Conservation (phyloP, 2,113 vertebrate genomes). For the Leucosticte australis region DNA sequence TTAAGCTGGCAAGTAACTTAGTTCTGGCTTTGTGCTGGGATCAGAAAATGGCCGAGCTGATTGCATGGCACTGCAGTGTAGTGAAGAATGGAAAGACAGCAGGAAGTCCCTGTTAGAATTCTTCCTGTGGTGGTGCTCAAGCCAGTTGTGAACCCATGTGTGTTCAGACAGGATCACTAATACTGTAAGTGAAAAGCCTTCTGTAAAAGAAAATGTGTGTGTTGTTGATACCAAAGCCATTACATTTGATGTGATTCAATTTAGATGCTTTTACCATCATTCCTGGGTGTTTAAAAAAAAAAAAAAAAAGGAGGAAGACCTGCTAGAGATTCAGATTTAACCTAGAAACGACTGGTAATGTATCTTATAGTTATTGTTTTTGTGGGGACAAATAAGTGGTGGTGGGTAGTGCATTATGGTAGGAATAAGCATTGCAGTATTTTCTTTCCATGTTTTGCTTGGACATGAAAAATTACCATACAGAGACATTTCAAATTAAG, state of each 20-base stretch:
- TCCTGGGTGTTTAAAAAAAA: background rate
- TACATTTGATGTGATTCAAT: background rate
- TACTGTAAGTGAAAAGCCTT: background rate
- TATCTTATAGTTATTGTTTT: background rate
- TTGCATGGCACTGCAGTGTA: accelerated
- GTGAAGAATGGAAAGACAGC: background rate
- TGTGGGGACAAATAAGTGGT: background rate
- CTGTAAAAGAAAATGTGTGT: background rate
- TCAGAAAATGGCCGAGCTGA: background rate
- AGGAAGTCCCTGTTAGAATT: background rate
- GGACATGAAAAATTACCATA: background rate
- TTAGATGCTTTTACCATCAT: background rate
- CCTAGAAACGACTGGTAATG: background rate
- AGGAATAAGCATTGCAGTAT: background rate
- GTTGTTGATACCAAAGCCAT: background rate
- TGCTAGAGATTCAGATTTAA: background rate
- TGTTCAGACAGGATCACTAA: background rate
- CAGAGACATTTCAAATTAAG: background rate
- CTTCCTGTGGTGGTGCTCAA: background rate
- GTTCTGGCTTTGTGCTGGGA: background rate
- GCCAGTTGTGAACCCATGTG: background rate
- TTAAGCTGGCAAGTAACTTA: background rate
- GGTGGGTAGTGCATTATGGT: background rate
- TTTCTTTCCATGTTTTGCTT: background rate
- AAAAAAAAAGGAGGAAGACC: background rate